phyloP scores from a whole-genome alignment of 2,797 vertebrate species.

The Anableps anableps region DNA sequence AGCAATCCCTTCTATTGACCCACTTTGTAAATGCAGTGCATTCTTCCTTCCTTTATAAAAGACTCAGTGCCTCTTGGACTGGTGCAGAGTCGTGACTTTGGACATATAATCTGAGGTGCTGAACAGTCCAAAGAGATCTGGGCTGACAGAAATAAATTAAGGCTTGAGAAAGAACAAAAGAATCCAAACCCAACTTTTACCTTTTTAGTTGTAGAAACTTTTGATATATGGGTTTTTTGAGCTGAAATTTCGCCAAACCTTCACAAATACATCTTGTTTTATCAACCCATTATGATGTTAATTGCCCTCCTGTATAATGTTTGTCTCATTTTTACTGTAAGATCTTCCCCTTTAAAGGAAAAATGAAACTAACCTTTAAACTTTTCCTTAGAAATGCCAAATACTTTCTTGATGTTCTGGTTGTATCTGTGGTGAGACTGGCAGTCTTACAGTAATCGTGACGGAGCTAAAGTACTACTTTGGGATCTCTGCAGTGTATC shows the following conservation, averaged over 20 bases:
- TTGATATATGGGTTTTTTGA: not conserved
- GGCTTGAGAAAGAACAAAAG: not conserved
- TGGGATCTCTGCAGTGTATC: slow-evolving; percentile 56
- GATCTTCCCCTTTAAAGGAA: slow-evolving; percentile 22
- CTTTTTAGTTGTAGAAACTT: not conserved
- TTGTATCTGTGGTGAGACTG: slow-evolving; percentile 22
- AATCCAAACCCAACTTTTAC: not conserved
- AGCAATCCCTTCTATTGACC: not conserved
- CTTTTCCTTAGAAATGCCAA: slow-evolving; percentile 26
- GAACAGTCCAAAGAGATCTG: not conserved
- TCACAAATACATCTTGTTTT: not conserved
- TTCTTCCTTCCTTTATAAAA: not conserved
- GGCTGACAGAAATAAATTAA: not conserved
- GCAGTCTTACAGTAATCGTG: slow-evolving; percentile 24
- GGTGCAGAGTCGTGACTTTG: not conserved
- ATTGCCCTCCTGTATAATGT: not conserved
- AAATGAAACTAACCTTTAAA: slow-evolving; percentile 25
- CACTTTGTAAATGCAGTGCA: not conserved
- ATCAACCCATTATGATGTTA: slow-evolving; percentile 1
- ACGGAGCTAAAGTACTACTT: slow-evolving; percentile 37
- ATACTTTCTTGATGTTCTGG: slow-evolving; percentile 10
- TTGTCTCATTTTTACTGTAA: slow-evolving; percentile 35
- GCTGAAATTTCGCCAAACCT: not conserved
- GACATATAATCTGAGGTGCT: not conserved
- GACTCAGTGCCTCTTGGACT: not conserved